These are phyloP conservation scores for Mylabris phalerata DNA, from an alignment of 1,140 invertebrate species.

Conservation along the genomic window DNA sequence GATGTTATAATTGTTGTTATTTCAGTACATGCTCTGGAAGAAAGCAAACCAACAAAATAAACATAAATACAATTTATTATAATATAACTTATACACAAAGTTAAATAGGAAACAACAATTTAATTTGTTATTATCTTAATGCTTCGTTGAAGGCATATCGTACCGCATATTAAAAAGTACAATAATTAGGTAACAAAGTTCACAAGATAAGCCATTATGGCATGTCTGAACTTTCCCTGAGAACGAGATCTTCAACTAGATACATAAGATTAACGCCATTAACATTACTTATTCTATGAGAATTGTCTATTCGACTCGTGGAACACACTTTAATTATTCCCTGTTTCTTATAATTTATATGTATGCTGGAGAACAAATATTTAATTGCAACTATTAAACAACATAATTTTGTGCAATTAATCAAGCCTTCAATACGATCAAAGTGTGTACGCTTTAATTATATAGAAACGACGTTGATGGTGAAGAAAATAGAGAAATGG, in stretches of 20 bases:
- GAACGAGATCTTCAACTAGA: conserved; percentile 15
- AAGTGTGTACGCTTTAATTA: too few relatives aligned
- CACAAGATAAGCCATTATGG: conserved; percentile 11
- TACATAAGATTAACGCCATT: conserved; percentile 17
- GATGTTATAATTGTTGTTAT: neutral
- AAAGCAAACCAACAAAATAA: too few relatives aligned
- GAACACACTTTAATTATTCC: neutral
- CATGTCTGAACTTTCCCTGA: conserved; percentile 17
- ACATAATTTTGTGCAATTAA: too few relatives aligned
- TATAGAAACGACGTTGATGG: too few relatives aligned
- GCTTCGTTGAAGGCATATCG: conserved; percentile 5
- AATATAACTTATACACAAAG: too few relatives aligned
- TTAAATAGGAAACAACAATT: too few relatives aligned
- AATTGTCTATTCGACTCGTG: conserved; percentile 11
- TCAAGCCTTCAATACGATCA: too few relatives aligned
- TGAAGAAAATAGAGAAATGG: too few relatives aligned
- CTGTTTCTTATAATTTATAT: too few relatives aligned
- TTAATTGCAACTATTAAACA: too few relatives aligned
- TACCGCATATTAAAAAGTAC: conserved; percentile 15
- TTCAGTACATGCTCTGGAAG: neutral
- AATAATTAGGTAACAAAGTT: conserved; percentile 17
- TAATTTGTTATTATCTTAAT: conserved; percentile 7
- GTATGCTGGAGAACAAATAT: too few relatives aligned
- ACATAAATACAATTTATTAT: too few relatives aligned
- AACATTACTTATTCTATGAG: conserved; percentile 22